These are phyloP conservation scores for Cairina moschata DNA, from an alignment of 2,113 vertebrate species.

Conservation along the genomic window DNA sequence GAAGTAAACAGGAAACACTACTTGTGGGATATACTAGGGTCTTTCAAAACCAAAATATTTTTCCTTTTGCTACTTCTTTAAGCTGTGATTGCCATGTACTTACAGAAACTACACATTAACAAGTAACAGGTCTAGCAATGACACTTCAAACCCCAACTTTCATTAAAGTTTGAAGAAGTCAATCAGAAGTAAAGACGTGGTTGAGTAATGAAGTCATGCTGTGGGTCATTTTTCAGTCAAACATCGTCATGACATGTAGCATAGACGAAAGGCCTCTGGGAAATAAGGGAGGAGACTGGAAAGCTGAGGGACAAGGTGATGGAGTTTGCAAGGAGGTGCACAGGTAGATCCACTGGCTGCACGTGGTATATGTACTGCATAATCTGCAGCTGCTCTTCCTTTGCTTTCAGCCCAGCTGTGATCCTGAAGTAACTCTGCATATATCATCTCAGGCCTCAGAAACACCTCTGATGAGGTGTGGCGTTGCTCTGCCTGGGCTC, in stretches of 20 bases:
- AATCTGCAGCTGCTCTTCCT: background rate
- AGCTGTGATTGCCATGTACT: fast-evolving
- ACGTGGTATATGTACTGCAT: background rate
- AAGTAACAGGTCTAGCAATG: background rate
- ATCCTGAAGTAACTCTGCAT: background rate
- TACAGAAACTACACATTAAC: background rate
- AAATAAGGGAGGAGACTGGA: background rate
- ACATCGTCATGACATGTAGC: fast-evolving
- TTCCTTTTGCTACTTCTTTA: background rate
- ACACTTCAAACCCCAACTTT: background rate
- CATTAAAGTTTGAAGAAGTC: background rate
- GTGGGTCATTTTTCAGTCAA: background rate
- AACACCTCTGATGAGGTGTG: background rate
- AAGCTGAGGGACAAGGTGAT: background rate
- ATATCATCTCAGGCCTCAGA: background rate
- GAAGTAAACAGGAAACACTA: background rate
- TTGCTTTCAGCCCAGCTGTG: background rate
- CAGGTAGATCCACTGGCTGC: background rate
- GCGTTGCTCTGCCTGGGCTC: background rate
- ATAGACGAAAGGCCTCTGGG: background rate
- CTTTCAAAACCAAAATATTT: background rate
- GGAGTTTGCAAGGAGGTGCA: no score
- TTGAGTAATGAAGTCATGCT: background rate
- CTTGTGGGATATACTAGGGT: background rate
- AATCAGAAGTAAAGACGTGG: background rate